Conservation (phyloP, 1,140 invertebrate species). For the Drosophila neocordata region DNA sequence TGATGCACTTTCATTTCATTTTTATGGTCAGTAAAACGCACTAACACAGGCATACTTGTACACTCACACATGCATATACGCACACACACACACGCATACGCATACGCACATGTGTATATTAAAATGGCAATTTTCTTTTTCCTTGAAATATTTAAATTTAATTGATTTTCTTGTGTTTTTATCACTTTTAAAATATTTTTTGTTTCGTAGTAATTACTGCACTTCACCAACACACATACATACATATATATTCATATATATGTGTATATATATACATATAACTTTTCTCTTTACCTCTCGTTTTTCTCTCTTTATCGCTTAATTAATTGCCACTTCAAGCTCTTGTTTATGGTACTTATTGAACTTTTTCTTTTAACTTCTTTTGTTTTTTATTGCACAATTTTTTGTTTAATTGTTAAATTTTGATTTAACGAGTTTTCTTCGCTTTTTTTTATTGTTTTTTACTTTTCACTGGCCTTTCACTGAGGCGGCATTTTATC, state of each 20-base stretch:
- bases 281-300: conserved; percentile 9
- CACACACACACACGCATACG: conserved; percentile 12
- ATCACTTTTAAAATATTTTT: conserved; percentile 26
- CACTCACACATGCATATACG: conserved; percentile 10
- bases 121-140: conserved; percentile 42
- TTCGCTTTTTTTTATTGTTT: conserved; percentile 46
- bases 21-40: conserved; percentile 67
- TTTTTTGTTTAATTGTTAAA: conserved; percentile 13
- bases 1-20: conserved; percentile 60
- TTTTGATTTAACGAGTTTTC: conserved; percentile 41
- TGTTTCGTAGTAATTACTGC: conserved; percentile 42
- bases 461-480: conserved; percentile 58
- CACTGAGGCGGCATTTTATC: conserved; percentile 43
- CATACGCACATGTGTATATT: no score
- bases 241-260: conserved; percentile 21
- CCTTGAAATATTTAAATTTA: conserved; percentile 40
- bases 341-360: conserved; percentile 42
- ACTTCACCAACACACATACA: conserved; percentile 36
- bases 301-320: conserved; percentile 16
- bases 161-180: conserved; percentile 62
- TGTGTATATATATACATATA: conserved; percentile 1
- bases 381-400: conserved; percentile 59
- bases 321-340: conserved; percentile 58
- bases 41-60: not conserved
- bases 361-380: conserved; percentile 28